phyloP scores from a whole-genome alignment of 2,888 invertebrate species.

The Philaethria dido region DNA sequence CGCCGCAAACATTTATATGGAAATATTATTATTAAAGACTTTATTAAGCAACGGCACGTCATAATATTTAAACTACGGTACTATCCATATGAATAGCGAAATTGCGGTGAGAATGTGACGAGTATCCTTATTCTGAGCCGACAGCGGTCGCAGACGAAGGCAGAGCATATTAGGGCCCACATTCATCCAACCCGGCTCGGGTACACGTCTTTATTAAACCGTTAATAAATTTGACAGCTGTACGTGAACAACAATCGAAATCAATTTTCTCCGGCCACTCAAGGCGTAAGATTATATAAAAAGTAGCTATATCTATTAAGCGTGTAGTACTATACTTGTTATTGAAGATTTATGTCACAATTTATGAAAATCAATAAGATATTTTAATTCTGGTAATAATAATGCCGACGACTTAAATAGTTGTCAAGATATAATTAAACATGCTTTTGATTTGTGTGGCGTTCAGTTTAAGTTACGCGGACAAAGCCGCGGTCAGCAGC shows the following conservation, averaged over 20 bases:
- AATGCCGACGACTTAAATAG: too few species aligned
- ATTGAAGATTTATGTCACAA: too few species aligned
- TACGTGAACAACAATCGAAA: conserved; percentile 43
- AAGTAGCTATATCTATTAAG: background rate
- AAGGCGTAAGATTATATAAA: background rate
- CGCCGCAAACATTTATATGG: conserved; percentile 24
- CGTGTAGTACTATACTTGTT: too few species aligned
- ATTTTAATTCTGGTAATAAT: too few species aligned
- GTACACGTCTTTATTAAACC: conserved; percentile 73
- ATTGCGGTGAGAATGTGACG: conserved; percentile 69
- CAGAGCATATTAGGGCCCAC: conserved; percentile 66
- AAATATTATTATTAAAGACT: conserved; percentile 68
- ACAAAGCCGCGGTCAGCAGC: conserved; percentile 27
- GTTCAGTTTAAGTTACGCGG: background rate
- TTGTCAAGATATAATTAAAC: background rate
- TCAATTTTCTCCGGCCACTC: conserved; percentile 31
- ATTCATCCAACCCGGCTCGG: conserved; percentile 66
- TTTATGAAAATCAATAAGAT: too few species aligned
- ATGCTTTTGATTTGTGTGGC: background rate
- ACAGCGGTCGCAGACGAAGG: conserved; percentile 73
- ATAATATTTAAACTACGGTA: conserved; percentile 73
- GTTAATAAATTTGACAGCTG: conserved; percentile 72
- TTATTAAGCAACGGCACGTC: conserved; percentile 63
- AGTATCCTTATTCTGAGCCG: conserved; percentile 65
- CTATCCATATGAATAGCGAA: conserved; percentile 70